Evolutionary conservation across 2,797 vertebrate genomes (phyloP).

Genomic region (Anniella stebbinsi): DNA sequence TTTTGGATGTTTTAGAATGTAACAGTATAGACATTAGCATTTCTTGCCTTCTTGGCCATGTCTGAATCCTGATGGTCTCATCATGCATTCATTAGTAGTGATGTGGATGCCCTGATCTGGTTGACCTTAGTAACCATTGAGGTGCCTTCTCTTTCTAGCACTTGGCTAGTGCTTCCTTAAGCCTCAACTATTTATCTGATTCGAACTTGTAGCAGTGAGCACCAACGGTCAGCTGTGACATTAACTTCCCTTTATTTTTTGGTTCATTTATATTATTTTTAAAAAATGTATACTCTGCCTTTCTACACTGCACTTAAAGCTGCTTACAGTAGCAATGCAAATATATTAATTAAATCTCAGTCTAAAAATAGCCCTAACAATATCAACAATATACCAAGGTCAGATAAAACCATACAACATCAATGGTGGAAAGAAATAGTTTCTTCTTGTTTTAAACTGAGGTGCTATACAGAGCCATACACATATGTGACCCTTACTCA

Average conservation of each 20-base stretch:
- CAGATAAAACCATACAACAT: neutral
- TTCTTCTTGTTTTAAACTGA: neutral
- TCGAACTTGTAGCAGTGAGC: neutral
- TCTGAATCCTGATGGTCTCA: neutral
- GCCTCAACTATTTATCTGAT: neutral
- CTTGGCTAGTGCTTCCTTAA: neutral
- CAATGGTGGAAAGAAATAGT: neutral
- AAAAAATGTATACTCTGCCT: neutral
- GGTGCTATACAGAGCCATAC: neutral
- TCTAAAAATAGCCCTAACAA: neutral
- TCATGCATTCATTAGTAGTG: neutral
- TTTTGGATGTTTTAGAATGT: neutral
- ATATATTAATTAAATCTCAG: constrained; percentile 7
- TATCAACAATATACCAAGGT: neutral
- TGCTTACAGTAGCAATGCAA: neutral
- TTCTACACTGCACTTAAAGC: neutral
- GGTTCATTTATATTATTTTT: neutral
- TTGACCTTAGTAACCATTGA: neutral
- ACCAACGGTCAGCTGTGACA: neutral
- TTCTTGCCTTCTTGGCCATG: neutral
- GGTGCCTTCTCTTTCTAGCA: neutral
- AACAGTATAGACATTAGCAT: neutral
- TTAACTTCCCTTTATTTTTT: neutral
- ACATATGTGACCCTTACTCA: neutral
- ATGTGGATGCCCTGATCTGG: neutral